Percentiles rank a stretch among this genome's conserved stretches.
Conservation (phyloP, 2,797 vertebrate species). For the Aphelocoma californica region DNA sequence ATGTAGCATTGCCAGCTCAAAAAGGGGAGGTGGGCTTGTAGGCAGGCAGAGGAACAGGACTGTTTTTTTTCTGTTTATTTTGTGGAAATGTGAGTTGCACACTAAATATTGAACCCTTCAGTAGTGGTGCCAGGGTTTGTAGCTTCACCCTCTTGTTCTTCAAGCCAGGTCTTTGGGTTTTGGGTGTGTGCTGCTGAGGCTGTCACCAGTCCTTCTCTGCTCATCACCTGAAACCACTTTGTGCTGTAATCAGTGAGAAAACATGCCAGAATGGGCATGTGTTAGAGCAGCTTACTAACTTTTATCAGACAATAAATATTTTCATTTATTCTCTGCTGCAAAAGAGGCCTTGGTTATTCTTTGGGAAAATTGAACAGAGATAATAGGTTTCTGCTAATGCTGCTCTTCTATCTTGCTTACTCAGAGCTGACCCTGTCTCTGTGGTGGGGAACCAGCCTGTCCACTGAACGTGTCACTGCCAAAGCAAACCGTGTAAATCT, state of each 20-base stretch:
- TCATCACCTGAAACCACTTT: background rate
- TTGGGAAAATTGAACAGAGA: conserved; percentile 28
- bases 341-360: conserved; percentile 26
- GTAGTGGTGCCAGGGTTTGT: background rate
- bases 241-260: background rate
- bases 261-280: background rate
- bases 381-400: conserved; percentile 36
- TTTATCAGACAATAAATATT: conserved; percentile 30
- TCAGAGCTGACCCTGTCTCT: background rate
- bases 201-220: background rate
- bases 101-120: background rate
- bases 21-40: rapidly evolving
- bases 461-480: background rate
- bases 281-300: conserved; percentile 10
- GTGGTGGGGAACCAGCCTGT: background rate
- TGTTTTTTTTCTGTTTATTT: background rate
- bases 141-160: background rate
- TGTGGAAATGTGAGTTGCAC: background rate
- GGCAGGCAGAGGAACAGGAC: background rate
- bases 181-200: background rate
- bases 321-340: background rate
- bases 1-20: background rate
- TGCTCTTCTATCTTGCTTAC: conserved; percentile 53
- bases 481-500: conserved; percentile 36
- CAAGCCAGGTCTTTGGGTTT: background rate